Conservation (phyloP, 2,797 vertebrate species). For the Protosalanx chinensis region DNA sequence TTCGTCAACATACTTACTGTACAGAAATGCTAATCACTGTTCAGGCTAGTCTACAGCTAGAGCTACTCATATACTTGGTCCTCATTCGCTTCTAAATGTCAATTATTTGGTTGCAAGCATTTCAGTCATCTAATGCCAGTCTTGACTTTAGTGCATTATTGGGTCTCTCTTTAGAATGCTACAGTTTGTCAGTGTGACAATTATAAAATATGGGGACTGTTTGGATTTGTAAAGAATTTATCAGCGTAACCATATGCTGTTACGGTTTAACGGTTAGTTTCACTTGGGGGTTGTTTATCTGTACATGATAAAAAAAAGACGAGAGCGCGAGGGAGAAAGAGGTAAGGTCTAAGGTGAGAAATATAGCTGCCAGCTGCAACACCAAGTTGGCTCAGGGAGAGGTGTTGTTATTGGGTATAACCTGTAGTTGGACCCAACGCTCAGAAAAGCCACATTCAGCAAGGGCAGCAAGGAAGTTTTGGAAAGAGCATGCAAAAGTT, state of each 20-base stretch:
- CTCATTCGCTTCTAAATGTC: not conserved
- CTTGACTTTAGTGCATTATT: too few species aligned
- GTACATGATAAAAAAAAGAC: not conserved
- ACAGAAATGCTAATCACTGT: not conserved
- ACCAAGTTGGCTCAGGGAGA: not conserved
- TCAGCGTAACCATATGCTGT: conserved; percentile 13
- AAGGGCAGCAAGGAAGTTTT: not conserved
- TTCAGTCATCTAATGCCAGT: too few species aligned
- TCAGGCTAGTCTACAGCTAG: not conserved
- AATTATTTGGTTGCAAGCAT: not conserved
- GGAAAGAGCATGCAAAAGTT: conserved; percentile 10
- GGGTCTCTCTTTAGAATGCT: too few species aligned
- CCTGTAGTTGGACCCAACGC: not conserved
- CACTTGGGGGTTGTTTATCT: not conserved
- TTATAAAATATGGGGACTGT: not conserved
- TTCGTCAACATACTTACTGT: not conserved
- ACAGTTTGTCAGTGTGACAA: not conserved
- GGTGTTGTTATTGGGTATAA: not conserved
- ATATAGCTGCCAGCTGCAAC: not conserved
- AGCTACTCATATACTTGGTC: not conserved
- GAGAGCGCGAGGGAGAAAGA: too few species aligned
- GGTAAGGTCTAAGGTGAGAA: not conserved
- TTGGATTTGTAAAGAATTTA: conserved; percentile 15
- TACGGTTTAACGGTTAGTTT: conserved; percentile 24
- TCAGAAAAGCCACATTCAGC: not conserved